Evolutionary conservation across 2,113 vertebrate species (phyloP).

Genomic region (Archocentrus centrarchus): DNA sequence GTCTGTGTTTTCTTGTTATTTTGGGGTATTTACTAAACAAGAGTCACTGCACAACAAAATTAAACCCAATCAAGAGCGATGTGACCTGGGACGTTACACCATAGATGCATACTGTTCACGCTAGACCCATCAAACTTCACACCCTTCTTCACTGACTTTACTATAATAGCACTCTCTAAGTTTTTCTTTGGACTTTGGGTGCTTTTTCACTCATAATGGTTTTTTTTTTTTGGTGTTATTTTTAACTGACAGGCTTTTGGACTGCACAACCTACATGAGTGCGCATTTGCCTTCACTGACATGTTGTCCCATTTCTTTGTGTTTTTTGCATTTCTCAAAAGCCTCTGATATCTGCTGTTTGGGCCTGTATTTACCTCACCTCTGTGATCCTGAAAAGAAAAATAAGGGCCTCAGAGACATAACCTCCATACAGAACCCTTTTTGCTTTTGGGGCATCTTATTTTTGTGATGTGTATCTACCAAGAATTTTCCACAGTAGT

Average conservation of each 20-base stretch:
- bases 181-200: background rate
- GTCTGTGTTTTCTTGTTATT: too few species aligned
- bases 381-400: slow-evolving; percentile 54
- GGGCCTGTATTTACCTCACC: slow-evolving; percentile 66
- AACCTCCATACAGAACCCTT: slow-evolving; percentile 5
- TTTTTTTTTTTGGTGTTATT: background rate
- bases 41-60: too few species aligned
- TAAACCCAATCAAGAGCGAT: too few species aligned
- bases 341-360: background rate
- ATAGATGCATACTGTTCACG: too few species aligned
- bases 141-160: too few species aligned
- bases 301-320: background rate
- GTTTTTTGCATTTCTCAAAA: background rate
- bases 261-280: background rate
- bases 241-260: background rate
- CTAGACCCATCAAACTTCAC: too few species aligned
- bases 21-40: too few species aligned
- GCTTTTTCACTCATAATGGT: background rate
- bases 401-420: slow-evolving; percentile 43
- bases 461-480: slow-evolving; percentile 39
- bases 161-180: too few species aligned
- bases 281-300: background rate
- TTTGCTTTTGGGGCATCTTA: slow-evolving; percentile 1
- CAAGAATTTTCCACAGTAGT: background rate
- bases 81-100: too few species aligned